Base-by-base conservation (phyloP, 2,797 vertebrate genomes). In the Anolis apletophallus region DNA sequence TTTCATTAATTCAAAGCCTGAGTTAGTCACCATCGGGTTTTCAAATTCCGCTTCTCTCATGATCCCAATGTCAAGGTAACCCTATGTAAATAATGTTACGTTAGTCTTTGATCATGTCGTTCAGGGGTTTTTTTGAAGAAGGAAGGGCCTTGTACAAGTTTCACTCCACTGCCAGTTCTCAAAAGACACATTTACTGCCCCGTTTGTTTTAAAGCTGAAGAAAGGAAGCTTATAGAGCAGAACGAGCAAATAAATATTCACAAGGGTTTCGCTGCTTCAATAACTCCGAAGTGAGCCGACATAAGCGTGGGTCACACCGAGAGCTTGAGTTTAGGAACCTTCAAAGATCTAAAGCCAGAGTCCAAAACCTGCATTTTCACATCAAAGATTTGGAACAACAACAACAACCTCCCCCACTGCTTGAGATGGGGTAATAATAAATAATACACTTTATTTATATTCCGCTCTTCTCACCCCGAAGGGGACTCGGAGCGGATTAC, bases 1-100 rank as follows among this genome's bases (percentile, higher is more conserved):
- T 80, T 13, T 2, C 1, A 64, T 50, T 64, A 23, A 88, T 68
- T 74, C 68, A 73, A 2, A 34, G 13, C 19, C 16, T 32, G 3
- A 54, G 50, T 81, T 54, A n/a, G 26, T 54, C 8, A 64, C 17
- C 55, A n/a, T 34, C 34, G 34, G 40, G 52, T 40, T 46, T 73
- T n/a, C 69, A 81, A 21, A 34, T 69, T 52, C 69, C 40, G 36
- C 19, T 55, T 5, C 59, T 40, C 40, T 16, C 12, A 32, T 21
- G 68, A n/a, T 77, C 29, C 61, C 40, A 29, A 80, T 50, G 64
- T 57, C 74, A 78, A 85, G 83, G 59, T 54, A 74, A 81, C 57
- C 79, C 79, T 86, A 16, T n/a, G 79, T 16, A 81, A 81, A 76
- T 13, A 81, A n/a, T 75, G 26, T 40, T 23, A n/a, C 23, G 16